Base-by-base conservation (phyloP, 1,140 invertebrate genomes). In the Musca vetustissima region DNA sequence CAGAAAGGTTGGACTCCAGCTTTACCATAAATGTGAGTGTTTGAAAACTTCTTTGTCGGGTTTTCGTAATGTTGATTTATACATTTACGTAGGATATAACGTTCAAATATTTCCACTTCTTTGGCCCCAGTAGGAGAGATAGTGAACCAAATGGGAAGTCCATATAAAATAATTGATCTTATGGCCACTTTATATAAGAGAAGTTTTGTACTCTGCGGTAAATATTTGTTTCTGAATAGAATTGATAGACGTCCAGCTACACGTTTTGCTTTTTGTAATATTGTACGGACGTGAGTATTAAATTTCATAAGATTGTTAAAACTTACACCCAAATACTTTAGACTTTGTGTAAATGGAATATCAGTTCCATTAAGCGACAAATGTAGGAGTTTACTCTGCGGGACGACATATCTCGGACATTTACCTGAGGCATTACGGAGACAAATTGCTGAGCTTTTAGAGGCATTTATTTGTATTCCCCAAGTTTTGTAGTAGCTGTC, bases 271-370 rank as follows among this genome's bases (percentile, higher is more conserved):
- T 52, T 52, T 52, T 52, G n/a, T 19, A 52, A 19, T 9, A 6
- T n/a, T 19, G n/a, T 52, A 19, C 50, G 7, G 2, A 17, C 50
- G 19, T 52, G n/a, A 19, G 2, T 4, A 52, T 52, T 52, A 19
- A 52, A 52, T 19, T 52, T 52, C 50, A 52, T 19, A n/a, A 52
- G 50, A 7, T 52, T 52, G 50, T 52, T 19, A 19, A 52, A 52
- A 7, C 19, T 52, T 14, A 52, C 19, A 6, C 19, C 50, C 50
- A 52, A 3, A 3, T 52, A 52, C 17, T 52, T 52, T 17, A 4
- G 50, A 52, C n/a, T n/a, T n/a, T 14, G 13, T 52, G 13, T 52
- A 9, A 52, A 9, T 3, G 50, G 50, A 52, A 52, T 52, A 19
- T 52, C 50, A 6, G 19, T 17, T 3, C 50, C 19, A 52, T 52